Evolutionary conservation across 37 sponge, comb jelly and placozoan species (phyloP).

Genomic region (Beroe ovata): DNA sequence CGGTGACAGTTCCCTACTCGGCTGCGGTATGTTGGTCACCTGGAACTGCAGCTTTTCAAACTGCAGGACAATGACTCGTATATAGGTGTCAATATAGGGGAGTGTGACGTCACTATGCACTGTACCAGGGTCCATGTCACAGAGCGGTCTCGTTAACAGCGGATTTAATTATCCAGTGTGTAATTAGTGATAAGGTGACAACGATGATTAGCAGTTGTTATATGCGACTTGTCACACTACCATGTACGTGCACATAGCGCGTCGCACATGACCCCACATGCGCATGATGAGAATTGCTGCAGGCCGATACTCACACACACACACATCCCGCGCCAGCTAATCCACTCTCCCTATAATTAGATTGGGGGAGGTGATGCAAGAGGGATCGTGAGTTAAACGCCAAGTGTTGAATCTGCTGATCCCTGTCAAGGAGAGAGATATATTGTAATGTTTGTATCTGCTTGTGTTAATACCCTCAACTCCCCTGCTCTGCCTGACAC

Average conservation of each 20-base stretch:
- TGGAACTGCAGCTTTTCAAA: not conserved
- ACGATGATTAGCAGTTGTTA: not conserved
- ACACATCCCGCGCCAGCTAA: not conserved
- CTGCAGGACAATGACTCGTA: too few species aligned
- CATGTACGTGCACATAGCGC: not conserved
- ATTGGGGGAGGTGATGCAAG: not conserved
- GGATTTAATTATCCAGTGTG: not conserved
- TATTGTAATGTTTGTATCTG: not conserved
- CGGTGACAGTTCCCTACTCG: not conserved
- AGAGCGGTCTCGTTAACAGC: not conserved
- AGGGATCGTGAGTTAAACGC: not conserved
- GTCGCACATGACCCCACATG: not conserved
- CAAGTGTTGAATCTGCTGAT: not conserved
- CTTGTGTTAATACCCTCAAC: too few species aligned
- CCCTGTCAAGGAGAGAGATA: not conserved
- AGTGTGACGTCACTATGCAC: not conserved
- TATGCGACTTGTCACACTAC: not conserved
- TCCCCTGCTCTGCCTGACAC: too few species aligned
- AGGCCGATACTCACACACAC: too few species aligned
- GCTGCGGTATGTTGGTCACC: not conserved
- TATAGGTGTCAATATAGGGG: too few species aligned
- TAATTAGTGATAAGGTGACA: not conserved
- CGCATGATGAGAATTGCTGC: too few species aligned
- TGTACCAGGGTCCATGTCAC: not conserved
- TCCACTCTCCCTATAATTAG: not conserved